A percentile compares a stretch with the other conserved stretches of the same genome.
Conservation (phyloP, 2,888 invertebrate genomes). For the Ophion costatus region DNA sequence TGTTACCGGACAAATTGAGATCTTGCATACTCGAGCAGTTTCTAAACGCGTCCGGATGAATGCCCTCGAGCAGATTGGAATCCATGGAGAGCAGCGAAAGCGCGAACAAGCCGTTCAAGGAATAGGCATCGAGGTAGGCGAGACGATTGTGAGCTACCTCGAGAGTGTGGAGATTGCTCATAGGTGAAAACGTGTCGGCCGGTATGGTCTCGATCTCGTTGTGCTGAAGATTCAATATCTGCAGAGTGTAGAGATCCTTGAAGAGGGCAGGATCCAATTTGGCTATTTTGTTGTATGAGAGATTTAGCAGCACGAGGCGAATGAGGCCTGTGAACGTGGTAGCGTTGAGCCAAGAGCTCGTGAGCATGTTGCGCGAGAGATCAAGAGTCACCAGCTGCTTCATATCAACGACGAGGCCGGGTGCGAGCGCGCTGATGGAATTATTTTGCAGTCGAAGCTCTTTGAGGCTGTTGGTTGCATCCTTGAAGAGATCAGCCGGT, state of each 20-base stretch:
- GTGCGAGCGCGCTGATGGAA: conserved; percentile 93
- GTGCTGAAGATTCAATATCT: conserved; percentile 94
- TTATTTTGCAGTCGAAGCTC: conserved; percentile 96
- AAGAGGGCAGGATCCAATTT: conserved; percentile 93
- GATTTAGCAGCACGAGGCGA: conserved; percentile 93
- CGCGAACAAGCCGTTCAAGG: conserved; percentile 94
- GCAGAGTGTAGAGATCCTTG: conserved; percentile 93
- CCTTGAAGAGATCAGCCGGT: conserved; percentile 93
- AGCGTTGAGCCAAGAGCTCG: conserved; percentile 93
- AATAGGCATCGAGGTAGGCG: conserved; percentile 92
- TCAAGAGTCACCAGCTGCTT: conserved; percentile 94
- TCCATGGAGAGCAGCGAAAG: conserved; percentile 93
- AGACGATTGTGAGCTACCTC: conserved; percentile 94
- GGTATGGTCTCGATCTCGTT: conserved; percentile 93
- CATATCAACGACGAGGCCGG: conserved; percentile 93
- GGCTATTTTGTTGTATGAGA: conserved; percentile 93
- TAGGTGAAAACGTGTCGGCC: conserved; percentile 94
- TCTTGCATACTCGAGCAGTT: conserved; percentile 96
- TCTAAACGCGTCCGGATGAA: conserved; percentile 94
- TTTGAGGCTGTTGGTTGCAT: conserved; percentile 91
- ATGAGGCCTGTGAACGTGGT: conserved; percentile 95
- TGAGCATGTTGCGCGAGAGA: conserved; percentile 93
- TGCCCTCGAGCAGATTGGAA: conserved; percentile 92
- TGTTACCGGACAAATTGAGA: conserved; percentile 94
- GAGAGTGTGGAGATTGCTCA: conserved; percentile 96